These are phyloP conservation scores for Hydrolagus colliei DNA, from an alignment of 2,797 vertebrate species.

Conservation along the genomic window DNA sequence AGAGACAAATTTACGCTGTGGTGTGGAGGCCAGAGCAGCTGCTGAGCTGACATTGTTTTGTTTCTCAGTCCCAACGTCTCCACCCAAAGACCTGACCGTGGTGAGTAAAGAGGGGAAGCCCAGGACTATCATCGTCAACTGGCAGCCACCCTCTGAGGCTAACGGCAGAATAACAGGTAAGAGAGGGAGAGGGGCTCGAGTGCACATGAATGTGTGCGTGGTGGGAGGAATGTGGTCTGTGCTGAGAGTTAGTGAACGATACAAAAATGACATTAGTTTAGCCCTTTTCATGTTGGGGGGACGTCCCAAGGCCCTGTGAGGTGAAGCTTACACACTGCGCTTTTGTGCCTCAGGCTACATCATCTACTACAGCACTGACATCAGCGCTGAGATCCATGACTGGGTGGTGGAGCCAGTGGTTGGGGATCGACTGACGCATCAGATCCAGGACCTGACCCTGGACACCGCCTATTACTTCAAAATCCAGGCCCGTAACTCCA, in stretches of 20 bases:
- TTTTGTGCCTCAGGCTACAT: constrained; percentile 73
- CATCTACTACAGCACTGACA: constrained; percentile 96
- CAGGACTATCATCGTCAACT: constrained; percentile 93
- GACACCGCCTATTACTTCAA: constrained; percentile 97
- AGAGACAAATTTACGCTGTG: too few relatives aligned
- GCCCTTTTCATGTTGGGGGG: too few relatives aligned
- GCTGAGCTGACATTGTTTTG: too few relatives aligned
- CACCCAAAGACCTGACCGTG: constrained; percentile 96
- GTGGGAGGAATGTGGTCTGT: neutral
- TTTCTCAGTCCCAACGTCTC: constrained; percentile 79
- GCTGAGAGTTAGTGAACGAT: too few relatives aligned
- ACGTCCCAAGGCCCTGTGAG: too few relatives aligned
- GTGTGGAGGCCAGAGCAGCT: too few relatives aligned
- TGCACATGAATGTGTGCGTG: too few relatives aligned
- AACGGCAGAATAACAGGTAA: constrained; percentile 96
- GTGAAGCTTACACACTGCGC: neutral
- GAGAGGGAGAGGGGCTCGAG: neutral
- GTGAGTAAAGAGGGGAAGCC: constrained; percentile 97
- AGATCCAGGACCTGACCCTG: constrained; percentile 93
- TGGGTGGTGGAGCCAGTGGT: constrained; percentile 97
- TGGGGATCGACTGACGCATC: constrained; percentile 90
- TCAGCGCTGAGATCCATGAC: constrained; percentile 90
- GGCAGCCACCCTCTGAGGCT: constrained; percentile 96
- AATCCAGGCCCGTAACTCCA: constrained; percentile 95
- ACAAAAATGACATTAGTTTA: too few relatives aligned